Evolutionary conservation across 2,888 invertebrate genomes (phyloP).

Genomic region (Ischnus inquisitorius): DNA sequence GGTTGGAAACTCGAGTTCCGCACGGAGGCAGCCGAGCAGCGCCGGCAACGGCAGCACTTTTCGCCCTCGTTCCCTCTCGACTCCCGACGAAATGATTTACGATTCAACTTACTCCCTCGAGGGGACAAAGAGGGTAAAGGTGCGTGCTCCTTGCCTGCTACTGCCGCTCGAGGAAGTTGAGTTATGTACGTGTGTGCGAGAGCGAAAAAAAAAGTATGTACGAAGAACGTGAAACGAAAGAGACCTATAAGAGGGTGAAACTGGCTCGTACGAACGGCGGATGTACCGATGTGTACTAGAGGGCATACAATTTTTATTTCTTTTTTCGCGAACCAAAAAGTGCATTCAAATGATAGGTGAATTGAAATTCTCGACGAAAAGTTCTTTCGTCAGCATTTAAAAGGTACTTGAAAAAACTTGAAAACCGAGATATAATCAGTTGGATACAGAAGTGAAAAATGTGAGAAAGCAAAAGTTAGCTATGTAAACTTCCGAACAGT

Average conservation of each 20-base stretch:
- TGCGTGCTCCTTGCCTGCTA: constrained; percentile 53
- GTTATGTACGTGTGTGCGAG: constrained; percentile 45
- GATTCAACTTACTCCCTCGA: constrained; percentile 65
- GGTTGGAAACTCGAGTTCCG: constrained; percentile 11
- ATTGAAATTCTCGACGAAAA: background rate
- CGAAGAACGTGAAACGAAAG: constrained; percentile 45
- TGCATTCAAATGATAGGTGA: constrained; percentile 9
- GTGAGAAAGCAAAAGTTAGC: too few species aligned
- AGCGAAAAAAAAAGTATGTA: constrained; percentile 49
- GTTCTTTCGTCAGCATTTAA: too few species aligned
- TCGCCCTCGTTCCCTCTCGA: constrained; percentile 60
- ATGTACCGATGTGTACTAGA: background rate
- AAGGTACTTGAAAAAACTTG: too few species aligned
- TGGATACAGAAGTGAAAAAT: too few species aligned
- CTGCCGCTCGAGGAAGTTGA: constrained; percentile 33
- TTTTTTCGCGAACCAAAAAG: background rate
- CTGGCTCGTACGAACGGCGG: constrained; percentile 5
- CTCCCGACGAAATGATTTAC: constrained; percentile 69
- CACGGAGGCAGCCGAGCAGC: constrained; percentile 5
- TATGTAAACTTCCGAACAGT: too few species aligned
- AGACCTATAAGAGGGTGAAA: constrained; percentile 28
- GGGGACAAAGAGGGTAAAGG: constrained; percentile 65
- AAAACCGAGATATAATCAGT: too few species aligned
- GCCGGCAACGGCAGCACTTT: constrained; percentile 63
- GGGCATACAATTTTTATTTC: constrained; percentile 37